Base-by-base conservation (phyloP, 2,113 vertebrate genomes). In the Xiphorhynchus elegans region DNA sequence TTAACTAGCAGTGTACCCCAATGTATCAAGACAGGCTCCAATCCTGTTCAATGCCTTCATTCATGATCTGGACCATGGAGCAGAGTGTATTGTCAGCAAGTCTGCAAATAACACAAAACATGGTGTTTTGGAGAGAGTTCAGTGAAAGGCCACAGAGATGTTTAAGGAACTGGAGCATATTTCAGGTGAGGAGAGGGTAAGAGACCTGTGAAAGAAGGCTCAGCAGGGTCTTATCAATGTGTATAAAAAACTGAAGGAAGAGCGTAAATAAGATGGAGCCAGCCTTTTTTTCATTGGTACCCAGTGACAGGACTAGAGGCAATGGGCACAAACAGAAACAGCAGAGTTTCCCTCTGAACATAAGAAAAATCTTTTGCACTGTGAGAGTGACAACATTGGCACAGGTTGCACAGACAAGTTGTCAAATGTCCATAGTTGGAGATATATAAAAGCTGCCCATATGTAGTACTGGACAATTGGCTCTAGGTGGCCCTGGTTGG, bases 11-110 rank as follows among this genome's bases (percentile, higher is more conserved):
- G 6, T 13, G 31, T 13, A 28, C 9, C 5, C 7, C 25, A 55
- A 26, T 9, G 17, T 42, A 40, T 19, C 17, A 35, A 0, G 42
- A 13, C 25, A 66, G 35, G 35, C 20, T 37, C 35, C 31, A 49
- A 3, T 42, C 17, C 72, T 24, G 10, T 37, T 17, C 49, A 76
- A 28, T 0, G 1, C 5, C 8, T 13, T 37, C 0, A 0, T 4
- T 31, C 29, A 23, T 42, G 40, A 44, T 64, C 40, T 44, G 19
- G 13, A 44, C 11, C 19, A 11, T 33, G 29, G 19, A 64, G 62
- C 15, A 64, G 62, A 23, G 9, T 44, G 29, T 33, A 23, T 13
- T 64, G 11, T 16, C 35, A 63, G 17, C 17, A 63, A 24, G 17
- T 17, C 63, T 56, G 14, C 8, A 56, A 56, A 19, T 33, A 10